Evolutionary conservation across 2,113 vertebrate genomes (phyloP), one percentile per base, ranked within the genome.

Genomic region (Ceuthmochares aereus): DNA sequence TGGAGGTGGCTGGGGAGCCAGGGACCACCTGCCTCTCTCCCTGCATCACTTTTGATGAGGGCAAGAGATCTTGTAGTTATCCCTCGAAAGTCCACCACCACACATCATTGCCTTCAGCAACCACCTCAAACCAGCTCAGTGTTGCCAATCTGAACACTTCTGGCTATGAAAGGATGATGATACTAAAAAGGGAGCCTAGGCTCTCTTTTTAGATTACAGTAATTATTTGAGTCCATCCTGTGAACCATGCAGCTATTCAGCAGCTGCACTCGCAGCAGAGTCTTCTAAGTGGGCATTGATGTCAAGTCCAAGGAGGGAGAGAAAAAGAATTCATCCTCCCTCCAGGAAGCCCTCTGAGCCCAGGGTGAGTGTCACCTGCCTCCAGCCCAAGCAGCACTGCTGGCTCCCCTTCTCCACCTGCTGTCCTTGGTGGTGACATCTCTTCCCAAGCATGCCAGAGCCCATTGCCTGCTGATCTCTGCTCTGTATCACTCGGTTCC

Each of bases 401-500:
- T 74, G 40, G 34, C 66, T n/a, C 47, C 59, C 27, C 30, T 67
- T 78, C 16, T n/a, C 13, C 19, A 84, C n/a, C 63, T 64, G 42
- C 85, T 96, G 78, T 42, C 36, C 14, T 85, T 5, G 2, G 10
- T 2, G 3, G 59, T 5, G 3, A 12, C 30, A 51, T n/a, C 54
- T 92, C 43, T 47, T 90, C 83, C 67, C 63, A 72, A 21, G 29
- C 52, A 10, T 29, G 62, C 32, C 49, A 29, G 58, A 32, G 43
- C 21, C 59, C 47, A 32, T 60, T 7, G 2, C 42, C 60, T 43
- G 42, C 73, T 30, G 40, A 54, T n/a, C 47, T 74, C 60, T 91
- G 49, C 34, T 40, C 67, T 0, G 0, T 30, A 23, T 47, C 3
- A 1, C 23, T 83, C 40, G 2, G 43, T 36, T 49, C 36, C 67